These are phyloP conservation scores for Etia nguti DNA, from an alignment of 2,113 vertebrate species.

Conservation along the genomic window DNA sequence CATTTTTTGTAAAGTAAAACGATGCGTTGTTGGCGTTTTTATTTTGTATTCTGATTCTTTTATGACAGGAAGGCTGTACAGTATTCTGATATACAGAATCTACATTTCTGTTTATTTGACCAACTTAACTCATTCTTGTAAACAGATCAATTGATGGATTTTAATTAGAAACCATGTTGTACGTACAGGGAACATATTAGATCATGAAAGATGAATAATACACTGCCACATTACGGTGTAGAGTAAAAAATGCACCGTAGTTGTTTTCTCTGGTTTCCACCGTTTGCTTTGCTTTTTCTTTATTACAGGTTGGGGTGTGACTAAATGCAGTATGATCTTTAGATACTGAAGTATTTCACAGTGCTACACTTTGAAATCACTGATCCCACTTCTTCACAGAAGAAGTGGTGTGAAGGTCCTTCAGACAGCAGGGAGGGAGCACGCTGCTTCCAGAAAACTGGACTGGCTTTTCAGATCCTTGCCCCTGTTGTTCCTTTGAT, in stretches of 20 bases:
- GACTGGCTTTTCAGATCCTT: not conserved
- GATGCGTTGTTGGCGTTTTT: accelerated
- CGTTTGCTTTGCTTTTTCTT: not conserved
- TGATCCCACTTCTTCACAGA: not conserved
- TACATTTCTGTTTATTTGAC: not conserved
- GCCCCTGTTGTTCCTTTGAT: not conserved
- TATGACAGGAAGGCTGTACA: not conserved
- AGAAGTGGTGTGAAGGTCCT: not conserved
- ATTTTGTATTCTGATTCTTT: not conserved
- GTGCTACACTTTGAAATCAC: not conserved
- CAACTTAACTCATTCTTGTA: not conserved
- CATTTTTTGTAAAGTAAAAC: not conserved
- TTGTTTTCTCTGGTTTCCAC: not conserved
- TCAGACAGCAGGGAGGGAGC: not conserved
- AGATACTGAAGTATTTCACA: not conserved
- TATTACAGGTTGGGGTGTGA: not conserved
- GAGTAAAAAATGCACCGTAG: not conserved
- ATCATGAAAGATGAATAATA: not conserved
- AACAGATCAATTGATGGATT: not conserved
- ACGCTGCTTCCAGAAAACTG: not conserved
- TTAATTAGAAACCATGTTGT: not conserved
- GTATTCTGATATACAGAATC: not conserved
- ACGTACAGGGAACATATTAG: not conserved
- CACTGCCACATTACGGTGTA: not conserved
- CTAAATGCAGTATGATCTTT: not conserved